These are phyloP conservation scores for Phymanthus crucifer DNA, from an alignment of 92 coral and sea anemone species.

Conservation along the genomic window DNA sequence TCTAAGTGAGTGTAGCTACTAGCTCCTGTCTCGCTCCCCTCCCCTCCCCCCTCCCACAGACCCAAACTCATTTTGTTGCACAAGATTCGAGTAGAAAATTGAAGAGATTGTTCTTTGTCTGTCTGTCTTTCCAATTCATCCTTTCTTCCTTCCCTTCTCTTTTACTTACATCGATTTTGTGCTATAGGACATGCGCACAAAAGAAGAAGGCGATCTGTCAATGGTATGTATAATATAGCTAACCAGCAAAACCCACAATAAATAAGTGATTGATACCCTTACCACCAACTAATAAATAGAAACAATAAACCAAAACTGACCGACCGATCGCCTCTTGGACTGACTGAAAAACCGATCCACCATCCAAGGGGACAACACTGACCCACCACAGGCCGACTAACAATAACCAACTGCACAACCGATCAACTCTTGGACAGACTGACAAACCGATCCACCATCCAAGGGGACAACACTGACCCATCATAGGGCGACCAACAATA, in stretches of 20 bases:
- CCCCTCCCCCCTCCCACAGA: too few relatives aligned
- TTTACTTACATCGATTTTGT: too few relatives aligned
- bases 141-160: too few relatives aligned
- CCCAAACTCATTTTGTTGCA: too few relatives aligned
- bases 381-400: too few relatives aligned
- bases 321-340: background rate
- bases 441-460: background rate
- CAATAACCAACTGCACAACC: background rate
- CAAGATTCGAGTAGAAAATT: too few relatives aligned
- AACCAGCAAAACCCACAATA: background rate
- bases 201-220: conserved; percentile 6
- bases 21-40: too few relatives aligned
- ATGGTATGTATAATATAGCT: background rate
- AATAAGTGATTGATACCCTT: background rate
- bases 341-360: background rate
- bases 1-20: too few relatives aligned
- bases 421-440: background rate
- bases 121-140: too few relatives aligned
- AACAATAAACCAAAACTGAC: background rate
- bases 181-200: background rate
- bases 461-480: background rate
- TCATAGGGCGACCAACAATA: too few relatives aligned
- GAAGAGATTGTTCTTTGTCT: too few relatives aligned
- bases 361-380: background rate
- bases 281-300: too few relatives aligned